Percentiles rank a stretch among this genome's conserved stretches.
phyloP scores from a whole-genome alignment of 23 tunicate species.

The Ciona savignyi region DNA sequence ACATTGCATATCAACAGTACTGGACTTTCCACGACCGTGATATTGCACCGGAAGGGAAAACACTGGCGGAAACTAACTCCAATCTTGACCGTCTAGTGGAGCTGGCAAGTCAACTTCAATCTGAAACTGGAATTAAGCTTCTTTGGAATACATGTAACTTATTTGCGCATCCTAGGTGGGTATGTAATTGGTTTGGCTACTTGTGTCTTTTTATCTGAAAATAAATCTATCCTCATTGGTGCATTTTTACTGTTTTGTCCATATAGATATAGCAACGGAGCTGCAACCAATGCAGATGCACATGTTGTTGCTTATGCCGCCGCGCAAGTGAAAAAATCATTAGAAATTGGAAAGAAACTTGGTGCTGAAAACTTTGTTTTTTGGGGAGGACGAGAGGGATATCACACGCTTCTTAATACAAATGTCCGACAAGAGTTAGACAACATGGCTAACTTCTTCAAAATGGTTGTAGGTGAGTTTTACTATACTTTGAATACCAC shows the following conservation, averaged over 20 bases:
- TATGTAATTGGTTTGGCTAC: too few relatives aligned
- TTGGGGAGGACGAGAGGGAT: conserved; percentile 97
- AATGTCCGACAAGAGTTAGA: conserved; percentile 79
- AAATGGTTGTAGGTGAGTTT: conserved; percentile 85
- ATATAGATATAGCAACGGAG: conserved; percentile 88
- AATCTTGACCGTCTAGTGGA: conserved; percentile 83
- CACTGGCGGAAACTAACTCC: conserved; percentile 69
- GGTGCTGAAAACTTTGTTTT: conserved; percentile 95
- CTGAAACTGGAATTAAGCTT: conserved; percentile 72
- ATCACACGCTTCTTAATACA: conserved; percentile 78
- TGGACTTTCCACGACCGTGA: conserved; percentile 95
- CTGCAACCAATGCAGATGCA: conserved; percentile 74
- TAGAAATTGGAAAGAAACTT: conserved; percentile 76
- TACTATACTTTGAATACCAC: not conserved
- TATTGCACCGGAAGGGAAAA: conserved; percentile 87
- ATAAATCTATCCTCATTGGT: too few relatives aligned
- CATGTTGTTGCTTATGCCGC: conserved; percentile 92
- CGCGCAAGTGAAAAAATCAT: conserved; percentile 85
- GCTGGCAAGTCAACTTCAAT: conserved; percentile 50
- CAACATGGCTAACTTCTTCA: conserved; percentile 87
- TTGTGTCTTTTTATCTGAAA: too few relatives aligned
- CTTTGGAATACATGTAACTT: conserved; percentile 94
- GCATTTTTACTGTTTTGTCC: too few relatives aligned
- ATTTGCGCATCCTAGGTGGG: conserved; percentile 88
- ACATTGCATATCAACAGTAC: too few relatives aligned